Evolutionary conservation across 1,140 invertebrate species (phyloP).

Genomic region (Cepaea nemoralis): DNA sequence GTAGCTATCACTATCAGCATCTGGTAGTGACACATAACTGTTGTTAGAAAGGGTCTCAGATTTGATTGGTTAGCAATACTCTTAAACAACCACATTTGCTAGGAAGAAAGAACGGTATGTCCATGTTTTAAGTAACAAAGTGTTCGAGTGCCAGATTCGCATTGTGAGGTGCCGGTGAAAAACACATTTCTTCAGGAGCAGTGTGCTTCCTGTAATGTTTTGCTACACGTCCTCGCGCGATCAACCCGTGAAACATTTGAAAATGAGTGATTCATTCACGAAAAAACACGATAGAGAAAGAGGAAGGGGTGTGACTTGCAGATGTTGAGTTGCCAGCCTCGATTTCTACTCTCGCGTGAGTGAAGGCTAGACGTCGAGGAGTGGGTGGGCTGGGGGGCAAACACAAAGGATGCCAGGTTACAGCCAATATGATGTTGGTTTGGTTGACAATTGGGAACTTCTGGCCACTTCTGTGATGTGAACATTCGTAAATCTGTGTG

Average conservation of each 20-base stretch:
- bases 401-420: background rate
- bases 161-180: too few relatives aligned
- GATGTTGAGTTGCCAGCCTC: background rate
- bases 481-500: background rate
- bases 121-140: too few relatives aligned
- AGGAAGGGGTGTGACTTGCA: background rate
- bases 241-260: background rate
- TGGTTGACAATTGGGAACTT: slow-evolving; percentile 5
- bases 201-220: too few relatives aligned
- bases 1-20: too few relatives aligned
- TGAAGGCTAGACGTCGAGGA: background rate
- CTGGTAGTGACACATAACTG: too few relatives aligned
- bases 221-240: background rate
- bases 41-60: too few relatives aligned
- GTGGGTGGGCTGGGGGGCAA: background rate
- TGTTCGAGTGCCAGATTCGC: too few relatives aligned
- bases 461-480: background rate
- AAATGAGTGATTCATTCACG: slow-evolving; percentile 7
- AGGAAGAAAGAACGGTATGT: too few relatives aligned
- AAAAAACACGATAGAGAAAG: background rate
- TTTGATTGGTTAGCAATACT: too few relatives aligned
- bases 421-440: background rate
- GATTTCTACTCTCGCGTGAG: background rate
- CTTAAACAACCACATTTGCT: too few relatives aligned
- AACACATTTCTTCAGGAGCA: too few relatives aligned